Conservation (phyloP, 2,113 vertebrate species). For the Phocoena phocoena region DNA sequence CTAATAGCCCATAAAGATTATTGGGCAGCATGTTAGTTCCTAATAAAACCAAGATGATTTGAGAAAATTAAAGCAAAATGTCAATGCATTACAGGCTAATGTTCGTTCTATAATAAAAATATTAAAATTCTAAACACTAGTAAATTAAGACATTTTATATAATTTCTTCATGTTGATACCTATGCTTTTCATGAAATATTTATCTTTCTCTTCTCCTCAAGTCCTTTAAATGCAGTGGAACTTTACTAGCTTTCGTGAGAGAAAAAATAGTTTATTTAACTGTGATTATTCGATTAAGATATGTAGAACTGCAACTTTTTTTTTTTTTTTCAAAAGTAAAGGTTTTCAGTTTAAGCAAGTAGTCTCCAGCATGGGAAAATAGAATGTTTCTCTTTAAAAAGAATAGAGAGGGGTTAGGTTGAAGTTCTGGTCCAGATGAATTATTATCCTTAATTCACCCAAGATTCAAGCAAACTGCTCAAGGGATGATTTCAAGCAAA, state of each 20-base stretch:
- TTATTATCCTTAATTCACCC: not conserved
- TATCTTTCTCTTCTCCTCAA: not conserved
- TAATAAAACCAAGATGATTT: constrained; percentile 57
- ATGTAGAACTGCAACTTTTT: not conserved
- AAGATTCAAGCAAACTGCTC: not conserved
- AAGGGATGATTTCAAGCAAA: not conserved
- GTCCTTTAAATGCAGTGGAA: not conserved
- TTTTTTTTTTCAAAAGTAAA: not conserved
- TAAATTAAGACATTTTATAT: not conserved
- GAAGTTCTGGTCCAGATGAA: not conserved
- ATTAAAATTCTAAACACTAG: constrained; percentile 48
- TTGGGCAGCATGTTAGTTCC: constrained; percentile 7
- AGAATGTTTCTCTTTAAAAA: not conserved
- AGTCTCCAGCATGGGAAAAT: not conserved
- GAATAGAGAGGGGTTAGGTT: not conserved
- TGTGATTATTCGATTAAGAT: not conserved
- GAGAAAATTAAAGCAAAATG: constrained; percentile 58
- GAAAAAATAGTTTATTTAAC: not conserved
- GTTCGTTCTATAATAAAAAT: constrained; percentile 50
- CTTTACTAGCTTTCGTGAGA: not conserved
- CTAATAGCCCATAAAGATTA: constrained; percentile 62
- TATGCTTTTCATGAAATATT: not conserved
- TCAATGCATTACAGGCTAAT: not conserved
- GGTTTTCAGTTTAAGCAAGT: not conserved
- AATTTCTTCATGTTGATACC: constrained; percentile 16